These are phyloP conservation scores for Cryptocephalus moraei DNA, from an alignment of 2,888 invertebrate genomes.

Conservation along the genomic window DNA sequence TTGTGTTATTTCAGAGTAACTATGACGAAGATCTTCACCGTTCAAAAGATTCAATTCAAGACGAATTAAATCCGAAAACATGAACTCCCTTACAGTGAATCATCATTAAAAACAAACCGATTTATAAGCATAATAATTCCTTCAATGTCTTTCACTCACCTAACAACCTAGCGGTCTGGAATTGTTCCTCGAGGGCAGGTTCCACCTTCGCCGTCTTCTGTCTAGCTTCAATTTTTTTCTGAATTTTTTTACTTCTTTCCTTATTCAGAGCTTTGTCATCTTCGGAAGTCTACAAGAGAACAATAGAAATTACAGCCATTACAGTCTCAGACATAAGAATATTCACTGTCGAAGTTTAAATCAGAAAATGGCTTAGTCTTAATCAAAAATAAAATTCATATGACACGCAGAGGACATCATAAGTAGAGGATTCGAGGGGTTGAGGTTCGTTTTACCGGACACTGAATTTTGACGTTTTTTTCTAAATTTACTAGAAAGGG, in stretches of 20 bases:
- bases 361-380: slow-evolving; percentile 5
- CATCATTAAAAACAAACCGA: slow-evolving; percentile 43
- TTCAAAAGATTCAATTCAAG: slow-evolving; percentile 48
- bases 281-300: slow-evolving; percentile 65
- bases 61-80: slow-evolving; percentile 44
- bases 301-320: slow-evolving; percentile 4
- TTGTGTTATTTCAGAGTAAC: slow-evolving; percentile 64
- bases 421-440: no score
- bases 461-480: no score
- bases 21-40: slow-evolving; percentile 59
- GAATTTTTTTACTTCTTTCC: slow-evolving; percentile 86
- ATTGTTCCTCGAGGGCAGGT: slow-evolving; percentile 88
- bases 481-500: no score
- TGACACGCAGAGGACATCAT: slow-evolving; percentile 50
- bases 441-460: no score
- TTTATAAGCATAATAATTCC: neutral
- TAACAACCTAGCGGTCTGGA: slow-evolving; percentile 88
- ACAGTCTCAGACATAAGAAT: neutral
- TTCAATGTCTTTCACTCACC: slow-evolving; percentile 48
- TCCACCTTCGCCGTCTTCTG: slow-evolving; percentile 94
- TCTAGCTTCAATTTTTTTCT: slow-evolving; percentile 84
- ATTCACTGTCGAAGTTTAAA: neutral
- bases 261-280: slow-evolving; percentile 92
- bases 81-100: slow-evolving; percentile 51
- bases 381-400: slow-evolving; percentile 37